Evolutionary conservation across 2,113 vertebrate species (phyloP), one percentile per base, ranked within the genome.

Genomic region (Psittacula cyanocephala): DNA sequence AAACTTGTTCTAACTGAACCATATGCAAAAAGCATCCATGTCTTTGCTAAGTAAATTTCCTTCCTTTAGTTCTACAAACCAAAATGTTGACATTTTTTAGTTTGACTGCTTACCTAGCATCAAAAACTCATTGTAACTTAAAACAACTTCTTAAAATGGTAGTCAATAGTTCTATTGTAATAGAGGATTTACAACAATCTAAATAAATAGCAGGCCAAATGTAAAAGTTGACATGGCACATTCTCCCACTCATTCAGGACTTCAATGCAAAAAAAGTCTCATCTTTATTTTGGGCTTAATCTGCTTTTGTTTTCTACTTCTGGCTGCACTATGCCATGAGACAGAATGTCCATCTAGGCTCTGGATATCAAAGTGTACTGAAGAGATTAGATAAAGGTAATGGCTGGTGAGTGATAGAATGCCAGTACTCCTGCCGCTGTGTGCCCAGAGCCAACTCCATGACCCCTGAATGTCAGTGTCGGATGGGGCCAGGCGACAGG

Each of bases 371-470:
- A 70, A 78, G 62, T 6, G 55, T 2, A 27, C 68, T 50, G 24
- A 31, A 59, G 47, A 64, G 89, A 80, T 82, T 81, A 96, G 88
- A 95, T 95, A 95, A 71, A 69, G 75, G 65, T 41, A 81, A 94
- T 82, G 90, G 70, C 83, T 96, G 88, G 41, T 91, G 95, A 96
- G 88, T 91, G 91, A 75, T 7, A 29, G 82, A 82, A 95, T 81
- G 76, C 77, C 57, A 50, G 74, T 11, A 39, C n/a, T 77, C 29
- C 53, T 35, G 49, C 24, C 1, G 0, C 23, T 1, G 3, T 8
- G 11, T 4, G 3, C 60, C 77, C 53, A 49, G 8, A 55, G 63
- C 35, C 0, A 0, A 2, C 17, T 23, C 62, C 0, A 0, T 10
- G 59, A 52, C 31, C 8, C 1, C 3, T 10, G 55, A 41, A 74